Conservation (phyloP, 2,113 vertebrate species). For the Psammodynastes pulverulentus region DNA sequence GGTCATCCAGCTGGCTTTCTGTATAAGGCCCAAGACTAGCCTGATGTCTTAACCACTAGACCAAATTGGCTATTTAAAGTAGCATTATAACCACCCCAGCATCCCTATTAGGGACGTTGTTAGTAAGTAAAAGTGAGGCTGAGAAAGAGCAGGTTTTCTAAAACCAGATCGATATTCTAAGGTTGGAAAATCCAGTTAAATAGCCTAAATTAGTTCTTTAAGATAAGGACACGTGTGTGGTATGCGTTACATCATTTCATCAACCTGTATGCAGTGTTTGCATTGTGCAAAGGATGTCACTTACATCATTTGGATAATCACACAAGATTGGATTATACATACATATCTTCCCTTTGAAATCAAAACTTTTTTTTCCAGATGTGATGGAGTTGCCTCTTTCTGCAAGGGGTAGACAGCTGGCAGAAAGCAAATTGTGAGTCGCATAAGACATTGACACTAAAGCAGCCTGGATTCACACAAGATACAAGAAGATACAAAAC, state of each 20-base stretch:
- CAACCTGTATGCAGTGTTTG: not conserved
- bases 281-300: not conserved
- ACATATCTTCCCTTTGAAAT: not conserved
- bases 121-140: not conserved
- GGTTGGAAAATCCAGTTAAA: not conserved
- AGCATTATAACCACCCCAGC: not conserved
- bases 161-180: not conserved
- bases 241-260: not conserved
- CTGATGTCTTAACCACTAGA: not conserved
- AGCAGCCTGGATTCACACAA: not conserved
- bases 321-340: not conserved
- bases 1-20: not conserved
- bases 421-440: not conserved
- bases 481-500: not conserved
- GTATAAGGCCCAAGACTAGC: not conserved
- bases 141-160: not conserved
- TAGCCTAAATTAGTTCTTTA: not conserved
- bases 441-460: not conserved
- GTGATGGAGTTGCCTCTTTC: not conserved
- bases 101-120: not conserved
- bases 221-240: not conserved
- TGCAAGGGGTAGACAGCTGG: not conserved
- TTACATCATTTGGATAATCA: not conserved
- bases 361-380: not conserved
- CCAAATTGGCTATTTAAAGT: not conserved